Evolutionary conservation across 2,113 vertebrate species (phyloP).

Genomic region (Petrocephalus microphthalmus): DNA sequence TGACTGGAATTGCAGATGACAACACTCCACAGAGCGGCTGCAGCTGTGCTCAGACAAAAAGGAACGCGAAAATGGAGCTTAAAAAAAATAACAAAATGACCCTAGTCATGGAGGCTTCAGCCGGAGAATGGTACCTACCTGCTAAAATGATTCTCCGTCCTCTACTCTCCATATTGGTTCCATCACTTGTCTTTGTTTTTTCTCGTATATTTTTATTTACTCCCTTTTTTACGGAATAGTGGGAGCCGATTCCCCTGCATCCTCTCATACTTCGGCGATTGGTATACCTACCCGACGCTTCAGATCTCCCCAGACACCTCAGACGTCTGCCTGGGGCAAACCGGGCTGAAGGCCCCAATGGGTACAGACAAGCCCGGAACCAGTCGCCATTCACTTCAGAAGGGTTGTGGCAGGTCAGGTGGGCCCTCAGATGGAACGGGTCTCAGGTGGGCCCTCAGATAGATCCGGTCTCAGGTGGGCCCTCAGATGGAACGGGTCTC

Average conservation of each 20-base stretch:
- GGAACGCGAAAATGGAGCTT: background rate
- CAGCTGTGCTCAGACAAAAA: conserved; percentile 11
- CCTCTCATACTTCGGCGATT: background rate
- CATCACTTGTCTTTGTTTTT: background rate
- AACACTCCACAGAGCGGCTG: background rate
- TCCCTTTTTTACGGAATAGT: background rate
- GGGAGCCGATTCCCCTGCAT: background rate
- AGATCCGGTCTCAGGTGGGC: too few species aligned
- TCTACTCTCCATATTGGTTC: background rate
- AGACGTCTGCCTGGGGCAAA: background rate
- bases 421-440: too few species aligned
- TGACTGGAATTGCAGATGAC: conserved; percentile 29
- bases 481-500: too few species aligned
- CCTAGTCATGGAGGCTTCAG: background rate
- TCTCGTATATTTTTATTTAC: background rate
- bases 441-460: too few species aligned
- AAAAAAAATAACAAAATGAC: background rate
- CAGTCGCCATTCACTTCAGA: background rate
- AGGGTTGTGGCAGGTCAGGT: background rate
- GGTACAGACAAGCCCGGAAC: background rate
- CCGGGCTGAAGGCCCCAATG: background rate
- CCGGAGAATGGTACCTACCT: background rate
- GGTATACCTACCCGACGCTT: background rate
- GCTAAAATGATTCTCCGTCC: background rate
- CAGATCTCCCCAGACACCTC: background rate